Conservation (phyloP, 2,888 invertebrate species). For the Xestia sexstrigata region DNA sequence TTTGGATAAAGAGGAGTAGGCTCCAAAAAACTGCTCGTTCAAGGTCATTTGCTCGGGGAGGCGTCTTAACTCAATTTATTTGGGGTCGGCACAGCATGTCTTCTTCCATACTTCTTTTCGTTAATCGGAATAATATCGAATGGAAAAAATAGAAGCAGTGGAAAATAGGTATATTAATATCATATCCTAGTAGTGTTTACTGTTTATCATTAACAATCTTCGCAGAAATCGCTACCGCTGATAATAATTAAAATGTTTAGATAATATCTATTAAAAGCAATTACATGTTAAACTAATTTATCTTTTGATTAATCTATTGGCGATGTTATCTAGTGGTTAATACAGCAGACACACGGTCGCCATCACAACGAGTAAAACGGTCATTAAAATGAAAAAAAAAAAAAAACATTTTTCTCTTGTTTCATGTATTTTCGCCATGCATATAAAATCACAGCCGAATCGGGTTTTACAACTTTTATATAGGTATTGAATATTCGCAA, state of each 20-base stretch:
- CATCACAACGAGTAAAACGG: constrained; percentile 3
- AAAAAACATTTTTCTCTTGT: constrained; percentile 13
- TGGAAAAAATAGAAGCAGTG: neutral
- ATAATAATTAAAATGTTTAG: constrained; percentile 41
- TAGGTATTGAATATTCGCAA: constrained; percentile 45
- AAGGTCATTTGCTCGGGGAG: no score
- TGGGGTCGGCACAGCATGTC: neutral
- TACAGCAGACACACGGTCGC: constrained; percentile 51
- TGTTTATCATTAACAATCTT: constrained; percentile 32
- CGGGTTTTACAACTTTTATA: constrained; percentile 49
- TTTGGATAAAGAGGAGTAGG: no score
- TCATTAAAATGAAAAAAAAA: neutral
- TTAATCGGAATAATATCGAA: neutral
- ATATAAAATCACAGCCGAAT: constrained; percentile 50
- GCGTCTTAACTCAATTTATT: neutral
- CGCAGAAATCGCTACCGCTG: constrained; percentile 46
- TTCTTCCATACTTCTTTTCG: neutral
- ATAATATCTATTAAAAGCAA: constrained; percentile 58
- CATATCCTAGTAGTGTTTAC: constrained; percentile 17
- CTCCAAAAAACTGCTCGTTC: no score
- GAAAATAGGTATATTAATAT: no score
- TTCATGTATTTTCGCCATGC: constrained; percentile 34
- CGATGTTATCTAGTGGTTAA: constrained; percentile 40
- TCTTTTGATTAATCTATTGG: constrained; percentile 41
- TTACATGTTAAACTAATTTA: constrained; percentile 52